These are phyloP conservation scores for Synanthedon vespiformis DNA, from an alignment of 2,888 invertebrate genomes.

Conservation along the genomic window DNA sequence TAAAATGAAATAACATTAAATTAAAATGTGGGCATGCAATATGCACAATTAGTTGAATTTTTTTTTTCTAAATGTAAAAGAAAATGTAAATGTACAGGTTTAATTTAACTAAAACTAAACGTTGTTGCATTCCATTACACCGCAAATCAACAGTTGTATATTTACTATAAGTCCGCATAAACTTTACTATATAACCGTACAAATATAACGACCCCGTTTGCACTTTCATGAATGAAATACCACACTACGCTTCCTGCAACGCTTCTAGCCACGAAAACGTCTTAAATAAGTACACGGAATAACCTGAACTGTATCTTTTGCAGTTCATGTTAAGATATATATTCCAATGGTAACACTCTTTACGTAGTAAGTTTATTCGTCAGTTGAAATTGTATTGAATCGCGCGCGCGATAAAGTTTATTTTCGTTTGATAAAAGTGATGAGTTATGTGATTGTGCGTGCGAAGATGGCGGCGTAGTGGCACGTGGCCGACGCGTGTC, in stretches of 20 bases:
- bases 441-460: neutral
- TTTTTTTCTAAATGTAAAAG: too few relatives aligned
- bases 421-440: neutral
- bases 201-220: constrained; percentile 10
- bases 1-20: too few relatives aligned
- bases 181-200: constrained; percentile 2
- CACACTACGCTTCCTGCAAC: constrained; percentile 5
- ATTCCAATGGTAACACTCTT: neutral
- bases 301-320: neutral
- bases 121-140: neutral
- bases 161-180: neutral
- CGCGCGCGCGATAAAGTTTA: neutral
- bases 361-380: neutral
- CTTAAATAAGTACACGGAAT: neutral
- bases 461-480: constrained; percentile 1
- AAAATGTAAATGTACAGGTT: too few relatives aligned
- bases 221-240: constrained; percentile 18
- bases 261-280: neutral
- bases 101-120: too few relatives aligned
- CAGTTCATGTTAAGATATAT: neutral
- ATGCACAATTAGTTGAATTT: too few relatives aligned
- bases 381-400: neutral
- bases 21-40: too few relatives aligned
- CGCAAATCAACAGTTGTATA: neutral
- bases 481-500: constrained; percentile 15